These are phyloP conservation scores for Napeogenes inachia DNA, from an alignment of 2,888 invertebrate genomes.

Conservation along the genomic window DNA sequence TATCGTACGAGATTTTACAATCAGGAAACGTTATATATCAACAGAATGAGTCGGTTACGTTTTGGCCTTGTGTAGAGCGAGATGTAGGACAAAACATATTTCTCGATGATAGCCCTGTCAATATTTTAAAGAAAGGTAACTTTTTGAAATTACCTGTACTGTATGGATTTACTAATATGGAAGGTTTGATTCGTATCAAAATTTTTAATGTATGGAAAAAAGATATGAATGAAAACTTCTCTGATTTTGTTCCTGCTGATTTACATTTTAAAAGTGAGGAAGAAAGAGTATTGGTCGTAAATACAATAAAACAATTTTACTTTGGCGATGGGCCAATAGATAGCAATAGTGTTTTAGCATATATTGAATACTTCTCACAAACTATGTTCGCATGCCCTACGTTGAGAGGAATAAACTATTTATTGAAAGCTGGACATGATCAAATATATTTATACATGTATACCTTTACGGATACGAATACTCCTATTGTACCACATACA, in stretches of 20 bases:
- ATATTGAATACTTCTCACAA: constrained; percentile 47
- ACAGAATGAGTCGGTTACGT: constrained; percentile 30
- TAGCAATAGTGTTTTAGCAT: constrained; percentile 28
- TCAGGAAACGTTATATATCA: constrained; percentile 22
- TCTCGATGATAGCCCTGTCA: constrained; percentile 39
- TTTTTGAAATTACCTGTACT: constrained; percentile 41
- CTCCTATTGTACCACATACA: constrained; percentile 32
- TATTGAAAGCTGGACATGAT: constrained; percentile 30
- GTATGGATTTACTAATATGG: constrained; percentile 43
- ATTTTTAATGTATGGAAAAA: constrained; percentile 37
- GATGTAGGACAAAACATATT: constrained; percentile 37
- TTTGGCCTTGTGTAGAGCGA: constrained; percentile 38
- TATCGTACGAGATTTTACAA: constrained; percentile 35
- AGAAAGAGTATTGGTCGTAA: constrained; percentile 39
- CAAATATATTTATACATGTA: constrained; percentile 43
- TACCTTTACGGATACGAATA: constrained; percentile 37
- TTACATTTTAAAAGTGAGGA: constrained; percentile 39
- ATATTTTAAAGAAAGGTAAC: constrained; percentile 39
- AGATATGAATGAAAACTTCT: constrained; percentile 44
- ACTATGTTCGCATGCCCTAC: constrained; percentile 36
- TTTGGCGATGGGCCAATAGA: constrained; percentile 38
- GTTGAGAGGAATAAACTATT: constrained; percentile 34
- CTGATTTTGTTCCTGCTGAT: constrained; percentile 44
- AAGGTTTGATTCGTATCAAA: constrained; percentile 33
- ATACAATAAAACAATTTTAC: constrained; percentile 27